A percentile compares a stretch with the other conserved stretches of the same genome.
These are phyloP conservation scores for Leuciscus waleckii DNA, from an alignment of 2,797 vertebrate species.

Conservation along the genomic window DNA sequence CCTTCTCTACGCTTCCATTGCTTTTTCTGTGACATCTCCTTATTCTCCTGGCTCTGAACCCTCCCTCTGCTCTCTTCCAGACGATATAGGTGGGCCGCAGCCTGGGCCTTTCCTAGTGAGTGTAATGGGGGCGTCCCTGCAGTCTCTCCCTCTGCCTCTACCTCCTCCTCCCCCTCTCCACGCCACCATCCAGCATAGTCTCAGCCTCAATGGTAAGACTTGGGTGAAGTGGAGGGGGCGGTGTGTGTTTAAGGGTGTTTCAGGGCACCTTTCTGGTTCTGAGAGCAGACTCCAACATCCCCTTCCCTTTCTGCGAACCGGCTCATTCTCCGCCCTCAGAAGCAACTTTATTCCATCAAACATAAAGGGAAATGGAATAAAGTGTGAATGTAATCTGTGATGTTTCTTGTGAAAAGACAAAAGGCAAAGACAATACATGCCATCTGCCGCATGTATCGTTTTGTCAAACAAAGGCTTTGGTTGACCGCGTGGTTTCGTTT, in stretches of 20 bases:
- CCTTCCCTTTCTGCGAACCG: slow-evolving; percentile 6
- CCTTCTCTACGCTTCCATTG: slow-evolving; percentile 29
- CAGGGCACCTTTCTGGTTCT: slow-evolving; percentile 35
- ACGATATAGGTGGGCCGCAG: slow-evolving; percentile 95
- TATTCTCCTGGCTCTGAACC: slow-evolving; percentile 54
- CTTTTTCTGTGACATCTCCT: slow-evolving; percentile 21
- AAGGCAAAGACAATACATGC: slow-evolving; percentile 22
- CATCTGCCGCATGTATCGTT: slow-evolving; percentile 1
- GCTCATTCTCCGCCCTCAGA: slow-evolving; percentile 27
- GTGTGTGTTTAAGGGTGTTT: slow-evolving; percentile 35
- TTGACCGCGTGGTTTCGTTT: slow-evolving; percentile 3
- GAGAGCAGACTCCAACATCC: slow-evolving; percentile 25
- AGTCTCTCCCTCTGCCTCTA: slow-evolving; percentile 95
- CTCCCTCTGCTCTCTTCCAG: slow-evolving; percentile 82
- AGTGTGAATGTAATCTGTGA: slow-evolving; percentile 5
- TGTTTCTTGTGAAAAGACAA: background rate
- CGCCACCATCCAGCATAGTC: slow-evolving; percentile 89
- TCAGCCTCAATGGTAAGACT: slow-evolving; percentile 84
- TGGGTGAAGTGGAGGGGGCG: slow-evolving; percentile 50
- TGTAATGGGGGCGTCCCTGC: slow-evolving; percentile 93
- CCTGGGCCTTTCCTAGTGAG: slow-evolving; percentile 91
- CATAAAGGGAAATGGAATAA: background rate
- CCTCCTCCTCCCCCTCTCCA: slow-evolving; percentile 93
- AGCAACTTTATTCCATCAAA: slow-evolving; percentile 36
- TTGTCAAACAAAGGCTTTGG: slow-evolving; percentile 13